A percentile compares a stretch with the other conserved stretches of the same genome.
Evolutionary conservation across 2,888 invertebrate genomes (phyloP).

Genomic region (Meteorus colon): DNA sequence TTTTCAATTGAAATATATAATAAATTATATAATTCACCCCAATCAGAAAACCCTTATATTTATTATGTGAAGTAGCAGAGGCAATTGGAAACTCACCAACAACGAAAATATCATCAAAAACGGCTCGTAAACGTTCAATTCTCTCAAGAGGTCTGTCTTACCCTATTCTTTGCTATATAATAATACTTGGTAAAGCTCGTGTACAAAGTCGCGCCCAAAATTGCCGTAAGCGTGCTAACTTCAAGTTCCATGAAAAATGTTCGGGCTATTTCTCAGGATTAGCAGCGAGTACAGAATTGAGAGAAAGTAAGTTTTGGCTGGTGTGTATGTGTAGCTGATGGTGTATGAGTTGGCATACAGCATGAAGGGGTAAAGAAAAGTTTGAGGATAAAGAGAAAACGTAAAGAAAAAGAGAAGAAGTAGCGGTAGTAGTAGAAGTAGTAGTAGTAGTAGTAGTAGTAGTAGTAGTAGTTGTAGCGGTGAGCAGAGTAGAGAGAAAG

Average conservation of each 20-base stretch:
- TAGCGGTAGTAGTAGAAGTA: too few relatives aligned
- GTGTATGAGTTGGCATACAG: constrained; percentile 38
- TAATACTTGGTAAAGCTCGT: background rate
- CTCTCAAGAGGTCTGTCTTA: background rate
- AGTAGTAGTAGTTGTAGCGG: too few relatives aligned
- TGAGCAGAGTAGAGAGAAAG: constrained; percentile 24
- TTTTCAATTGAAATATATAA: too few relatives aligned
- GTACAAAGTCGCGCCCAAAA: constrained; percentile 51
- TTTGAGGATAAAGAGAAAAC: constrained; percentile 32
- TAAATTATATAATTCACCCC: too few relatives aligned
- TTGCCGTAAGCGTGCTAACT: constrained; percentile 53
- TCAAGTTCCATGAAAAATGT: constrained; percentile 66
- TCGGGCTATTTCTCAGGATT: constrained; percentile 66
- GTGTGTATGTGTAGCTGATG: constrained; percentile 3
- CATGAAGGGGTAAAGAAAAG: constrained; percentile 37
- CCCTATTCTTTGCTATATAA: background rate
- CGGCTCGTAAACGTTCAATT: too few relatives aligned
- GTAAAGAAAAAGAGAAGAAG: constrained; percentile 29
- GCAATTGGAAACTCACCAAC: too few relatives aligned
- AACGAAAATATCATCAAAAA: too few relatives aligned
- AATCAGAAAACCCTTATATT: too few relatives aligned
- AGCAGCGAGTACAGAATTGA: constrained; percentile 51
- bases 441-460: too few relatives aligned
- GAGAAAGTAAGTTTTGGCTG: constrained; percentile 41
- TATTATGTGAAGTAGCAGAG: too few relatives aligned